phyloP scores from a whole-genome alignment of 2,797 vertebrate species.

The Lateolabrax maculatus region DNA sequence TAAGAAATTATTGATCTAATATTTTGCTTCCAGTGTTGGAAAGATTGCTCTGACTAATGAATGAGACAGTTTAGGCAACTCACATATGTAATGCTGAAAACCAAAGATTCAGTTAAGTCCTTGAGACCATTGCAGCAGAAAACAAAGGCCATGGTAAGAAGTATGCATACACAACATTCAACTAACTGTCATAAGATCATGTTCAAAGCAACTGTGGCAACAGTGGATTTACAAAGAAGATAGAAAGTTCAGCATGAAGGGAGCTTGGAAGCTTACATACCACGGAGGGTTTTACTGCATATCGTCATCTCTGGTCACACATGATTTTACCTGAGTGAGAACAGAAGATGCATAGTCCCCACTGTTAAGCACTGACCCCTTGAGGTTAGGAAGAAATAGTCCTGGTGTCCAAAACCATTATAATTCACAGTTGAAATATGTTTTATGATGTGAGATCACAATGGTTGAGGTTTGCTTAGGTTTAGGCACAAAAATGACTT shows the following conservation, averaged over 20 bases:
- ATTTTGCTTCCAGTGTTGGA: not conserved
- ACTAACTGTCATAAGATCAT: slow-evolving; percentile 22
- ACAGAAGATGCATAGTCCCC: not conserved
- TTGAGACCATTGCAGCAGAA: not conserved
- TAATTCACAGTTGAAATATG: not conserved
- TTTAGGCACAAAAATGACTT: too few species aligned
- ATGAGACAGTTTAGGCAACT: not conserved
- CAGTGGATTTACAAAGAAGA: slow-evolving; percentile 17
- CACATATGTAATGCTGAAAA: not conserved
- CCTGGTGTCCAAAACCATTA: not conserved
- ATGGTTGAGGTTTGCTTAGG: too few species aligned
- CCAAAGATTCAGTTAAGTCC: not conserved
- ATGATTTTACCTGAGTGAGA: slow-evolving; percentile 19
- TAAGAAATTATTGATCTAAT: not conserved
- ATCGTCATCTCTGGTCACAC: slow-evolving; percentile 43
- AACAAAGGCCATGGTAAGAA: slow-evolving; percentile 13
- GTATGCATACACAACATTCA: slow-evolving; percentile 7
- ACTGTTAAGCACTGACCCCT: not conserved
- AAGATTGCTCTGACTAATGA: not conserved
- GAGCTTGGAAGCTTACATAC: not conserved
- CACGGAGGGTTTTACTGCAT: slow-evolving; percentile 17
- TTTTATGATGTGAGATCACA: too few species aligned
- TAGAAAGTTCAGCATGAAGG: slow-evolving; percentile 9
- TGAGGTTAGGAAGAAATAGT: not conserved
- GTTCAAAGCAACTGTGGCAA: slow-evolving; percentile 28